phyloP scores from a whole-genome alignment of 2,113 vertebrate genomes.

The Acinonyx jubatus region DNA sequence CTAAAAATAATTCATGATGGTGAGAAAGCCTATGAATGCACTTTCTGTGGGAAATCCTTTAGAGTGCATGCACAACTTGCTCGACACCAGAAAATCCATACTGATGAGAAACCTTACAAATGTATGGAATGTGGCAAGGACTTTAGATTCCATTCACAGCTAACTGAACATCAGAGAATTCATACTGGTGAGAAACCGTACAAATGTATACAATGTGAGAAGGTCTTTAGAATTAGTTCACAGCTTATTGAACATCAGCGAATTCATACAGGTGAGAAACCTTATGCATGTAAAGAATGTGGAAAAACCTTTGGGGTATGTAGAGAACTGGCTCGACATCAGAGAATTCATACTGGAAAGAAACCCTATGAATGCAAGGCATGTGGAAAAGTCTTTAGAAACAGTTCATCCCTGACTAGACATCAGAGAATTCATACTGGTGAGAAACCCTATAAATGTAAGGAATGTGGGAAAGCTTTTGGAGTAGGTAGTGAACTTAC shows the following conservation, averaged over 20 bases:
- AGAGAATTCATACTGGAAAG: conserved; percentile 65
- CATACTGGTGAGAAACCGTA: conserved; percentile 66
- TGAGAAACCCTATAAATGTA: conserved; percentile 69
- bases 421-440: conserved; percentile 64
- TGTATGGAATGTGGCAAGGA: conserved; percentile 50
- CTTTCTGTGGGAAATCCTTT: conserved; percentile 52
- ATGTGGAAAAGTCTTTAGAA: conserved; percentile 70
- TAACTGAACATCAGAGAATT: conserved; percentile 58
- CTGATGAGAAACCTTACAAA: conserved; percentile 53
- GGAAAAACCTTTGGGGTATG: conserved; percentile 59
- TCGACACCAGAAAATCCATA: conserved; percentile 57
- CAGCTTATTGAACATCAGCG: conserved; percentile 54
- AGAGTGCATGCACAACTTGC: conserved; percentile 23
- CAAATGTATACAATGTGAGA: conserved; percentile 56
- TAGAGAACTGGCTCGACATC: conserved; percentile 57
- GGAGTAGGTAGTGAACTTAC: conserved; percentile 53
- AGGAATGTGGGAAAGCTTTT: conserved; percentile 64
- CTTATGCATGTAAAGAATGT: conserved; percentile 57
- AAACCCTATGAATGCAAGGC: conserved; percentile 62
- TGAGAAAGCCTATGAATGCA: conserved; percentile 29
- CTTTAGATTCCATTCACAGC: conserved; percentile 56
- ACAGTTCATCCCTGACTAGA: conserved; percentile 59
- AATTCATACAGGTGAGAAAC: conserved; percentile 62
- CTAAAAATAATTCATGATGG: not conserved
- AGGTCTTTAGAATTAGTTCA: conserved; percentile 64